phyloP scores from a whole-genome alignment of 2,888 invertebrate genomes.

The Apamea crenata region DNA sequence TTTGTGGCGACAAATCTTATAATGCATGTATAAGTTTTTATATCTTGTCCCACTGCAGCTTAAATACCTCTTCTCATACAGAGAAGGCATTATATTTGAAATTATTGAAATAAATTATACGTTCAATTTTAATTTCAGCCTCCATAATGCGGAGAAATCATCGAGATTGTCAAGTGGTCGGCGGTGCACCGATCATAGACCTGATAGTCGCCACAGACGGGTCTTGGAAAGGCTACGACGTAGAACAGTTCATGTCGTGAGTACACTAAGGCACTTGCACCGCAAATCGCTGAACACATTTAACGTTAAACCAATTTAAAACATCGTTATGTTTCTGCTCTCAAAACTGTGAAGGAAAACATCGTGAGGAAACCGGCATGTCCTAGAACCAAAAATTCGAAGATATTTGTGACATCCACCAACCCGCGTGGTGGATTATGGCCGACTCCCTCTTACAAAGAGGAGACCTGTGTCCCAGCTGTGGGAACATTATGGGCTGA shows the following conservation, averaged over 20 bases:
- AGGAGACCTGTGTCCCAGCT: too few species aligned
- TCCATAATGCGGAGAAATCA: slow-evolving; percentile 78
- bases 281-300: neutral
- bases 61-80: neutral
- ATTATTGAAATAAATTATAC: neutral
- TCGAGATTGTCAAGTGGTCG: slow-evolving; percentile 77
- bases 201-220: slow-evolving; percentile 91
- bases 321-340: neutral
- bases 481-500: neutral
- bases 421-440: too few species aligned
- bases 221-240: slow-evolving; percentile 89
- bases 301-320: neutral
- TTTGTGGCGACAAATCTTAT: slow-evolving; percentile 7
- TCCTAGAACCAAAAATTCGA: too few species aligned
- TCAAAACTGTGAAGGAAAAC: too few species aligned
- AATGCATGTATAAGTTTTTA: too few species aligned
- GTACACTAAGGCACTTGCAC: slow-evolving; percentile 62
- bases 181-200: slow-evolving; percentile 86
- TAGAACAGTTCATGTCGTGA: slow-evolving; percentile 90
- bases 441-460: too few species aligned
- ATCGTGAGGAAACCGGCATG: too few species aligned
- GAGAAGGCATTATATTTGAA: neutral
- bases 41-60: neutral
- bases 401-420: too few species aligned
- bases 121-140: slow-evolving; percentile 71